Conservation (phyloP, 2,113 vertebrate species). For the Hystrix cristata region DNA sequence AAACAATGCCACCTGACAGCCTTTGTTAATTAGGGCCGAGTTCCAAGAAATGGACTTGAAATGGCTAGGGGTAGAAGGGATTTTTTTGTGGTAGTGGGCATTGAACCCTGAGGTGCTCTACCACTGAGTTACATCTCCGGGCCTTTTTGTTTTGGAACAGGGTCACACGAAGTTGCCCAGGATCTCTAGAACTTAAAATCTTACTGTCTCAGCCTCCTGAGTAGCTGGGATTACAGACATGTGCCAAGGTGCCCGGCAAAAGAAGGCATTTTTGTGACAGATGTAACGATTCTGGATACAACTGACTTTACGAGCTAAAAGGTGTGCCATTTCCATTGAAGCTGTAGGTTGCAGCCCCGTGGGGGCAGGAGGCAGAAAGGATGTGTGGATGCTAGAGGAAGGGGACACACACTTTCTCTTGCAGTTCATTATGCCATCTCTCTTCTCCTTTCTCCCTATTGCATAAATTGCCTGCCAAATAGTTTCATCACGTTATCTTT, state of each 20-base stretch:
- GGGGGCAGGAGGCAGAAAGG: neutral
- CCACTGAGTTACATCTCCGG: too few species aligned
- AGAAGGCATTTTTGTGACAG: neutral
- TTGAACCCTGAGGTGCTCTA: too few species aligned
- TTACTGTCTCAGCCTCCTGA: neutral
- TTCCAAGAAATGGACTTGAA: slow-evolving; percentile 15
- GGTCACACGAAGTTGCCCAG: neutral
- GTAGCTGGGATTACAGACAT: neutral
- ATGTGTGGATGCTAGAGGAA: neutral
- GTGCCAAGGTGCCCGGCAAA: neutral
- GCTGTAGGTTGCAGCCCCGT: neutral
- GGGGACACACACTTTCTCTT: neutral
- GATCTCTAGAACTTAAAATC: neutral
- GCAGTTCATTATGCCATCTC: neutral
- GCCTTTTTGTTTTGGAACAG: neutral
- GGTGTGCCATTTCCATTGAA: neutral
- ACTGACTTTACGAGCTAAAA: neutral
- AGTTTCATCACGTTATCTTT: neutral
- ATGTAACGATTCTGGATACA: neutral
- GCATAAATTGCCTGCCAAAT: neutral
- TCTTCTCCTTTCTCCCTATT: neutral
- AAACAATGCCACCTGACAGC: neutral
- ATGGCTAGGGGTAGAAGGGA: neutral
- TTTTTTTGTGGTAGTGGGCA: too few species aligned
- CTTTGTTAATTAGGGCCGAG: neutral